Percentiles rank a stretch among this genome's conserved stretches.
Evolutionary conservation across 2,797 vertebrate genomes (phyloP).

Genomic region (Betta splendens): DNA sequence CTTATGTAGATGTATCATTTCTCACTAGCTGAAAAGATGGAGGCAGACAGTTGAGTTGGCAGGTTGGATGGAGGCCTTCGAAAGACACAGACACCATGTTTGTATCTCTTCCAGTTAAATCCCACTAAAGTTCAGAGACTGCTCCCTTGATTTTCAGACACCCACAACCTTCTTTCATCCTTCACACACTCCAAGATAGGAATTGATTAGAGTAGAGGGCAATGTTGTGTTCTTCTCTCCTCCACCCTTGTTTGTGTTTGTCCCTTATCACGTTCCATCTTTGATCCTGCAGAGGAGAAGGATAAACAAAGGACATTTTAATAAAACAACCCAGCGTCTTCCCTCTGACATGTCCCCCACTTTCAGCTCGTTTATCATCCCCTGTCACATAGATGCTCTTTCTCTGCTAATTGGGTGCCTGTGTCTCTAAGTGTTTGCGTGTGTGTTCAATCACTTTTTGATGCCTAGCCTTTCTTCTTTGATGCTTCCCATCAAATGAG

Average conservation of each 20-base stretch:
- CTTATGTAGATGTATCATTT: neutral
- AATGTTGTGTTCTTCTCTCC: neutral
- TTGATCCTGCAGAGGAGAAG: constrained; percentile 23
- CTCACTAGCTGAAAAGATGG: constrained; percentile 2
- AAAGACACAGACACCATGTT: neutral
- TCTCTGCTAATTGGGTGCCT: constrained; percentile 20
- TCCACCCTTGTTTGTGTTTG: neutral
- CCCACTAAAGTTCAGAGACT: neutral
- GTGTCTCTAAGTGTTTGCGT: constrained; percentile 5
- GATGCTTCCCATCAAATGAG: constrained; percentile 56
- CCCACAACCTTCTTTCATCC: constrained; percentile 1
- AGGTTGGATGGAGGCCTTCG: neutral
- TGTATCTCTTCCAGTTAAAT: constrained; percentile 3
- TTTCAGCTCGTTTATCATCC: constrained; percentile 26
- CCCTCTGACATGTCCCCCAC: neutral
- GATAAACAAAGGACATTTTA: neutral
- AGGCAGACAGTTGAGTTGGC: neutral
- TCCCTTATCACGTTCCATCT: constrained; percentile 1
- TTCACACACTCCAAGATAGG: neutral
- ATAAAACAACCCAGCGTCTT: no score
- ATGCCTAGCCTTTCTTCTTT: constrained; percentile 41
- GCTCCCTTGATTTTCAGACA: constrained; percentile 1
- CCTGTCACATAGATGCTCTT: constrained; percentile 12
- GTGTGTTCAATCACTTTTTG: constrained; percentile 42
- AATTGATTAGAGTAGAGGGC: constrained; percentile 6